Evolutionary conservation across 2,888 invertebrate species (phyloP).

Genomic region (Brenthis daphne): DNA sequence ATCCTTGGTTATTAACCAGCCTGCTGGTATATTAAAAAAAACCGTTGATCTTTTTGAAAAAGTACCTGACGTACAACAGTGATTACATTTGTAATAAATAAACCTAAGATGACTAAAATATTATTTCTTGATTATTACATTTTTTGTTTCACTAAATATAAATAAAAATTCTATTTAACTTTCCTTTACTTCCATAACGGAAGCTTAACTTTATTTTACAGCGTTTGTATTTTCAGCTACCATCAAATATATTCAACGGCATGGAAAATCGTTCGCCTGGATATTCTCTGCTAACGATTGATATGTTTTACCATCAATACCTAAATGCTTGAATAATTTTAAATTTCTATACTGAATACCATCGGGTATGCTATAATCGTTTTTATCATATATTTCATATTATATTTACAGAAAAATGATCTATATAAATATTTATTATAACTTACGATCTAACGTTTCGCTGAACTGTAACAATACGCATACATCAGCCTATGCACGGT

Average conservation of each 20-base stretch:
- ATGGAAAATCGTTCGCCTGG: conserved; percentile 36
- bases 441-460: not conserved
- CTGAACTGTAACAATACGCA: not conserved
- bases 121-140: too few relatives aligned
- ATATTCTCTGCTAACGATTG: conserved; percentile 29
- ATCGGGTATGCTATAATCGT: not conserved
- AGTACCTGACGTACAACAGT: too few relatives aligned
- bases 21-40: too few relatives aligned
- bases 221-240: conserved; percentile 25
- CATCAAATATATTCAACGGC: conserved; percentile 34
- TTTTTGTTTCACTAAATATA: too few relatives aligned
- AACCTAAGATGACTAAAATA: too few relatives aligned
- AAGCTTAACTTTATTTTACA: conserved; percentile 6
- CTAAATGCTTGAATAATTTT: conserved; percentile 20
- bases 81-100: too few relatives aligned
- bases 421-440: not conserved
- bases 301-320: conserved; percentile 24
- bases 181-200: conserved; percentile 1
- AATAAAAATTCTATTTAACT: conserved; percentile 6
- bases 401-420: not conserved
- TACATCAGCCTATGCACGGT: conserved; percentile 5
- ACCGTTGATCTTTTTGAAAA: too few relatives aligned
- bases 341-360: conserved; percentile 1
- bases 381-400: too few relatives aligned
- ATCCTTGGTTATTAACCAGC: too few relatives aligned